Percentiles rank a stretch among this genome's conserved stretches.
These are phyloP conservation scores for Sphyrna mokarran DNA, from an alignment of 2,113 vertebrate species.

Conservation along the genomic window DNA sequence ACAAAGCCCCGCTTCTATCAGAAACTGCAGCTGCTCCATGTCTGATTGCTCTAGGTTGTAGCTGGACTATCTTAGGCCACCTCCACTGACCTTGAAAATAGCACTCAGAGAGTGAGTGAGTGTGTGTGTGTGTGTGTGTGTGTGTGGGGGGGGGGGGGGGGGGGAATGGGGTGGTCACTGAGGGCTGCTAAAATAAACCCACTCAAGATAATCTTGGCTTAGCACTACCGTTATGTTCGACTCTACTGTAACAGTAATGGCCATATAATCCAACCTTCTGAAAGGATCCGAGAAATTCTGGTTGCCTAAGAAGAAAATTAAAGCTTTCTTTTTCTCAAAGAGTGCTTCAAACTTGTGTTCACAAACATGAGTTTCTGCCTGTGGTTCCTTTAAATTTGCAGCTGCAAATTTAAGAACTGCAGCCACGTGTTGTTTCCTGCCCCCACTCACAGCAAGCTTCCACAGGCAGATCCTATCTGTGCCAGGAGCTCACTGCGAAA, in stretches of 20 bases:
- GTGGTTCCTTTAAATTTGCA: neutral
- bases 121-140: no score
- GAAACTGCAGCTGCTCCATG: neutral
- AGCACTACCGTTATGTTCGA: neutral
- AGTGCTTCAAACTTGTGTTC: neutral
- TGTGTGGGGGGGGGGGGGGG: no score
- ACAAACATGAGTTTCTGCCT: neutral
- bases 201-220: neutral
- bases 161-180: neutral
- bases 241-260: neutral
- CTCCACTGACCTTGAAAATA: neutral
- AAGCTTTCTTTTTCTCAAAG: neutral
- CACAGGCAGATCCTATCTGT: neutral
- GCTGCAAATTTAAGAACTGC: constrained; percentile 19
- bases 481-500: neutral
- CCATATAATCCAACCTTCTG: neutral
- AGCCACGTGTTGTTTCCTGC: constrained; percentile 15
- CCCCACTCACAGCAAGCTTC: constrained; percentile 9
- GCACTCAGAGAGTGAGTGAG: neutral
- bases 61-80: neutral
- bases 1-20: neutral
- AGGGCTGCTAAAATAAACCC: neutral
- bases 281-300: neutral
- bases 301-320: neutral
- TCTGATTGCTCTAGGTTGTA: neutral